A percentile compares a stretch with the other conserved stretches of the same genome.
Conservation (phyloP, 2,797 vertebrate genomes). For the Tenualosa ilisha region DNA sequence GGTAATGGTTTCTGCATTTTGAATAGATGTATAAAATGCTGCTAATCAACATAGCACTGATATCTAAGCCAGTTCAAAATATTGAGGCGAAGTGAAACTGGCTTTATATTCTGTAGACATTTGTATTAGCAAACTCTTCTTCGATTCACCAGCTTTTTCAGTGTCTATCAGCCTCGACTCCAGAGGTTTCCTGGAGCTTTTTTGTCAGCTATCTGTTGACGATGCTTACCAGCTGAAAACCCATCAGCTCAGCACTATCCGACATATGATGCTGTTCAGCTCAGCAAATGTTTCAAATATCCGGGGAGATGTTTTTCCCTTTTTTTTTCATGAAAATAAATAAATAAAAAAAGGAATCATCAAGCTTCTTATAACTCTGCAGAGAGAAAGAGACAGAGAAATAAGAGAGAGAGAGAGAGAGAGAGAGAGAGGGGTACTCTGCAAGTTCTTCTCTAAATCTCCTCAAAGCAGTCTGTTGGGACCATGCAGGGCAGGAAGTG, state of each 20-base stretch:
- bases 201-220: conserved; percentile 24
- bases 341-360: conserved; percentile 24
- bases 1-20: not conserved
- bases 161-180: not conserved
- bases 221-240: conserved; percentile 23
- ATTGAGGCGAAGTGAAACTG: not conserved
- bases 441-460: conserved; percentile 33
- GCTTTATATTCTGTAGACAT: not conserved
- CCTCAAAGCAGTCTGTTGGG: conserved; percentile 26
- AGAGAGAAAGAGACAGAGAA: not conserved
- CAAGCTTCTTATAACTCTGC: conserved; percentile 45
- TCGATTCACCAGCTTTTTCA: not conserved
- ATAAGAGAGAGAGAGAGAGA: not conserved
- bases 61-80: not conserved
- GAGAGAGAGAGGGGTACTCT: not conserved
- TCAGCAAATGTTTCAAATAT: conserved; percentile 39
- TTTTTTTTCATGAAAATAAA: not conserved
- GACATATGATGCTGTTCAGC: conserved; percentile 17
- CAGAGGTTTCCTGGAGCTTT: conserved; percentile 10
- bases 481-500: not conserved
- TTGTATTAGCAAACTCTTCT: not conserved
- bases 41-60: not conserved
- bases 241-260: conserved; percentile 10
- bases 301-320: not conserved
- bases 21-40: not conserved